Evolutionary conservation across 2,888 invertebrate species (phyloP).

Genomic region (Dasysyrphus albostriatus): DNA sequence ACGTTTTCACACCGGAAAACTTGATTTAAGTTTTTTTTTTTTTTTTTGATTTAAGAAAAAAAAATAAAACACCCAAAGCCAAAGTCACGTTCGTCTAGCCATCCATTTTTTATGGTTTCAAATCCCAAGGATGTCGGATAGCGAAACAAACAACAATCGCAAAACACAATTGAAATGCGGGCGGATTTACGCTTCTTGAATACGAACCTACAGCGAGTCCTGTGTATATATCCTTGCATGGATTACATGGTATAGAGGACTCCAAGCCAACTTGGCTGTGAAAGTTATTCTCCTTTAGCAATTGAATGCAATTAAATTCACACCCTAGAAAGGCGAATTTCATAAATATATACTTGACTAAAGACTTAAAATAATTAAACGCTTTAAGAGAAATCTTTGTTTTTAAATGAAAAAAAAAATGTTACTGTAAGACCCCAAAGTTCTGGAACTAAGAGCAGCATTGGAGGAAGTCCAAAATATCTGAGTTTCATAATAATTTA

Average conservation of each 20-base stretch:
- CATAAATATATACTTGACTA: too few relatives aligned
- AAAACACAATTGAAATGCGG: slow-evolving; percentile 45
- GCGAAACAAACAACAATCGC: slow-evolving; percentile 35
- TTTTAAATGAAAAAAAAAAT: too few relatives aligned
- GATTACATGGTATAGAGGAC: slow-evolving; percentile 16
- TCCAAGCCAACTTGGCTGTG: not conserved
- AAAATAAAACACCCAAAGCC: not conserved
- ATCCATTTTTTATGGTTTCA: slow-evolving; percentile 32
- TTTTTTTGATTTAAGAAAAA: not conserved
- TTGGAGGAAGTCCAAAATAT: too few relatives aligned
- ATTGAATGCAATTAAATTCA: slow-evolving; percentile 45
- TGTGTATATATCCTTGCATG: slow-evolving; percentile 18
- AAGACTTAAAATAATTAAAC: too few relatives aligned
- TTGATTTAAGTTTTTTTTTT: slow-evolving; percentile 64
- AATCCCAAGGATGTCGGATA: slow-evolving; percentile 18
- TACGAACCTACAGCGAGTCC: slow-evolving; percentile 1
- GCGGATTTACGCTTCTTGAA: slow-evolving; percentile 33
- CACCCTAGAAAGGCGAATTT: slow-evolving; percentile 11
- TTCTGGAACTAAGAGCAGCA: too few relatives aligned
- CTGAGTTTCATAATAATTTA: too few relatives aligned
- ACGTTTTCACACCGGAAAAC: slow-evolving; percentile 70
- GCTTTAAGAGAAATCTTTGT: too few relatives aligned
- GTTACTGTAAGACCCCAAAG: too few relatives aligned
- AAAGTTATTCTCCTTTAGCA: slow-evolving; percentile 12
- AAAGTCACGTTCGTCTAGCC: slow-evolving; percentile 36